Evolutionary conservation across 2,113 vertebrate species (phyloP).

Genomic region (Amphilophus citrinellus): DNA sequence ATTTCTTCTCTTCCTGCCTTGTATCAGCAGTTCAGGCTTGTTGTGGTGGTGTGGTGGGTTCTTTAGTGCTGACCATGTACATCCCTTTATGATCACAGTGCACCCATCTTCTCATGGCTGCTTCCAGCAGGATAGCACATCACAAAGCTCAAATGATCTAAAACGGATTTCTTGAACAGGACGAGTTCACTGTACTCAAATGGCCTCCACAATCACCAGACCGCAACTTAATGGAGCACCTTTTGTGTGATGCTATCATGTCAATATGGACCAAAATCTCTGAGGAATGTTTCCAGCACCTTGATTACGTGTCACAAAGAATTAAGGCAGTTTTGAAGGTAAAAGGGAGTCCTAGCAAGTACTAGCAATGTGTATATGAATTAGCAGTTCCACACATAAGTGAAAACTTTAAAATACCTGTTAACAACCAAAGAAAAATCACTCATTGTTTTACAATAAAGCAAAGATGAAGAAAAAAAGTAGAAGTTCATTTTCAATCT

Average conservation of each 20-base stretch:
- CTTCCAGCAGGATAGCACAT: too few relatives aligned
- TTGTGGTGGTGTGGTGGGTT: fast-evolving
- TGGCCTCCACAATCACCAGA: fast-evolving
- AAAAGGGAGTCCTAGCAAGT: background rate
- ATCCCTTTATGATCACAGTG: background rate
- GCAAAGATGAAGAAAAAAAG: background rate
- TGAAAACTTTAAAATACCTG: background rate
- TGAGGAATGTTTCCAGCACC: background rate
- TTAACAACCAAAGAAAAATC: background rate
- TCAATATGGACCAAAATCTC: background rate
- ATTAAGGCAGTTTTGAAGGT: background rate
- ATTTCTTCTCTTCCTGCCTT: background rate
- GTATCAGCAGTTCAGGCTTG: fast-evolving
- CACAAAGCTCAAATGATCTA: too few relatives aligned
- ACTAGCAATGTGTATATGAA: background rate
- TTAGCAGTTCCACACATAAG: background rate
- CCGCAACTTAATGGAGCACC: too few relatives aligned
- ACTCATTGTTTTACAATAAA: background rate
- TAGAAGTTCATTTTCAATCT: background rate
- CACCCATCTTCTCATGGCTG: too few relatives aligned
- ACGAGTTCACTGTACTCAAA: background rate
- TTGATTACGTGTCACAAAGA: background rate
- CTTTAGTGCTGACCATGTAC: background rate
- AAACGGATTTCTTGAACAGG: too few relatives aligned
- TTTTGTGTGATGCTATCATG: background rate